Conservation (phyloP, 2,797 vertebrate species). For the Chelidonichthys spinosus region DNA sequence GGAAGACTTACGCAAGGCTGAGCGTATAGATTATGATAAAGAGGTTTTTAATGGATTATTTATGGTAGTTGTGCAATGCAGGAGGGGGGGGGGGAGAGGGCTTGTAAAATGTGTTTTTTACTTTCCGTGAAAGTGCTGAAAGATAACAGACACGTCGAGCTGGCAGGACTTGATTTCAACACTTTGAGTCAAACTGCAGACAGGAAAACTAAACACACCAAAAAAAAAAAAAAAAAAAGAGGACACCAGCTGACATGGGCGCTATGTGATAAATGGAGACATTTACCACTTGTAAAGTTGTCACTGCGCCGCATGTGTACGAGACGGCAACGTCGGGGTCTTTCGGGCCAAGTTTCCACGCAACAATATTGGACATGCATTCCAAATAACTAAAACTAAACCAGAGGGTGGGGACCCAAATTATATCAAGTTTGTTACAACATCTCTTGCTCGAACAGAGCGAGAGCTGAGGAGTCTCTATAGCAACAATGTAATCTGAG, state of each 20-base stretch:
- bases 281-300: constrained; percentile 76
- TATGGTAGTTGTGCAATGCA: constrained; percentile 59
- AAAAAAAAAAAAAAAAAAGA: not conserved
- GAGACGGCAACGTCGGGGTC: constrained; percentile 40
- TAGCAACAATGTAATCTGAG: constrained; percentile 86
- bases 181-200: constrained; percentile 40
- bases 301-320: constrained; percentile 73
- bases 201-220: constrained; percentile 37
- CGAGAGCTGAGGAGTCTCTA: constrained; percentile 78
- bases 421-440: constrained; percentile 88
- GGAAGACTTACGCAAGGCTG: constrained; percentile 35
- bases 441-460: constrained; percentile 83
- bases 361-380: constrained; percentile 79
- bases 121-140: constrained; percentile 59
- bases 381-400: constrained; percentile 83
- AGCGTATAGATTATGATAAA: constrained; percentile 41
- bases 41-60: constrained; percentile 64
- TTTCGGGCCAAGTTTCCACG: constrained; percentile 79
- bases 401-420: constrained; percentile 85
- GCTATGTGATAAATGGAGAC: constrained; percentile 47
- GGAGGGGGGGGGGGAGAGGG: constrained; percentile 5
- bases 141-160: constrained; percentile 51
- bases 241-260: constrained; percentile 44
- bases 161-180: constrained; percentile 57
- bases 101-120: constrained; percentile 36